phyloP scores from a whole-genome alignment of 2,888 invertebrate species.

The Caenorhabditis macrosperma region DNA sequence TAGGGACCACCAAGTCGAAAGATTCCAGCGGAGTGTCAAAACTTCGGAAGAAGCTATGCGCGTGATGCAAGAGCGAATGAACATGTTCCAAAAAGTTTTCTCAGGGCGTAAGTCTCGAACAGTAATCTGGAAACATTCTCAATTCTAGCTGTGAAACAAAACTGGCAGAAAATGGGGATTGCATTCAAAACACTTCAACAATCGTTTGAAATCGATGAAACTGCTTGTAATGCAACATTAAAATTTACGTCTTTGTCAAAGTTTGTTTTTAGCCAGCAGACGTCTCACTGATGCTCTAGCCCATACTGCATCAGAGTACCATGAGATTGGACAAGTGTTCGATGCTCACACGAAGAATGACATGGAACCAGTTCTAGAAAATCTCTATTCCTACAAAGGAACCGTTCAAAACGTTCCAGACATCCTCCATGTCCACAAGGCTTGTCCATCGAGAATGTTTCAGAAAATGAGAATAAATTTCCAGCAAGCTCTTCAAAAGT shows the following conservation, averaged over 20 bases:
- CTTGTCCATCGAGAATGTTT: too few relatives aligned
- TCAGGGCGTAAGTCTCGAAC: constrained; percentile 84
- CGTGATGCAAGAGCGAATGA: constrained; percentile 87
- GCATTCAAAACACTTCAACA: constrained; percentile 90
- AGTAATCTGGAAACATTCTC: too few relatives aligned
- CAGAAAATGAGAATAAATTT: too few relatives aligned
- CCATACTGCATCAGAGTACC: constrained; percentile 67
- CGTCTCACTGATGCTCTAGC: constrained; percentile 68
- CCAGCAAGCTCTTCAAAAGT: constrained; percentile 70
- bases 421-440: constrained; percentile 91
- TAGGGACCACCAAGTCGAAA: constrained; percentile 89
- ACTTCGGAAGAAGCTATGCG: constrained; percentile 92
- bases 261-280: constrained; percentile 54
- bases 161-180: constrained; percentile 92
- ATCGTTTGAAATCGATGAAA: constrained; percentile 87
- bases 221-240: constrained; percentile 56
- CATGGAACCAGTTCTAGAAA: constrained; percentile 92
- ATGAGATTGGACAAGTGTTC: constrained; percentile 65
- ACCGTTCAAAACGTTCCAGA: constrained; percentile 93
- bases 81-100: constrained; percentile 91
- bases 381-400: constrained; percentile 94
- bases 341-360: constrained; percentile 82
- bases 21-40: constrained; percentile 88
- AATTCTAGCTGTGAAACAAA: constrained; percentile 87
- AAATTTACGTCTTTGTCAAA: neutral